Base-by-base conservation (phyloP, 1,140 invertebrate genomes). In the Drosophila saltans region DNA sequence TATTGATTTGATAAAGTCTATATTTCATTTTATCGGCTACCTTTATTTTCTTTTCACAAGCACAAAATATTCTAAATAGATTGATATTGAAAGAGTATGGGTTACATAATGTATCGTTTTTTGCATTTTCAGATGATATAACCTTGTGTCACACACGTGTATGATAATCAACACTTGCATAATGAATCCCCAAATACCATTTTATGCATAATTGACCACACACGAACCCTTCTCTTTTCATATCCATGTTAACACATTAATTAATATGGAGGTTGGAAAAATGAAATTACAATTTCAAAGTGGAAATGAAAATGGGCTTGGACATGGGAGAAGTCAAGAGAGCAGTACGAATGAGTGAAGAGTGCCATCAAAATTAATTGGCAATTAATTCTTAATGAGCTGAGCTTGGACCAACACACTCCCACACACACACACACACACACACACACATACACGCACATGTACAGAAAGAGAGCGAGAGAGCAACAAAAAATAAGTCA, bases 341-440 rank as follows among this genome's bases (percentile, higher is more conserved):
- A 39, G 21, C 45, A 52, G 45, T 52, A 26, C 28, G 56, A 56
- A 56, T 36, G 21, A 21, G 56, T 36, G 67, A 39, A 60, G 43
- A 78, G 57, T 75, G 80, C 45, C 73, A 80, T 77, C 63, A 83
- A 77, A 77, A 84, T 83, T 66, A 83, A 83, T 84, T 77, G 81
- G 24, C 81, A 84, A 83, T 83, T 83, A 83, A 83, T 83, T 77
- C 73, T 84, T 83, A 69, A 84, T 80, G 81, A 83, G 66, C 66
- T 52, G n/a, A 26, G 24, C 24, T 52, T 26, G 43, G 40, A 10
- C 43, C 69, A 60, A 58, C 45, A 66, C 69, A 72, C 28, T 59
- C 65, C 60, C 57, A 60, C 33, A 28, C 48, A 59, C 63, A 66
- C 57, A 61, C 26, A 62, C 57, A 60, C 33, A 28, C 48, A 59